Evolutionary conservation across 2,888 invertebrate genomes (phyloP), one percentile per base, ranked within the genome.

Genomic region (Campoletis raptor): DNA sequence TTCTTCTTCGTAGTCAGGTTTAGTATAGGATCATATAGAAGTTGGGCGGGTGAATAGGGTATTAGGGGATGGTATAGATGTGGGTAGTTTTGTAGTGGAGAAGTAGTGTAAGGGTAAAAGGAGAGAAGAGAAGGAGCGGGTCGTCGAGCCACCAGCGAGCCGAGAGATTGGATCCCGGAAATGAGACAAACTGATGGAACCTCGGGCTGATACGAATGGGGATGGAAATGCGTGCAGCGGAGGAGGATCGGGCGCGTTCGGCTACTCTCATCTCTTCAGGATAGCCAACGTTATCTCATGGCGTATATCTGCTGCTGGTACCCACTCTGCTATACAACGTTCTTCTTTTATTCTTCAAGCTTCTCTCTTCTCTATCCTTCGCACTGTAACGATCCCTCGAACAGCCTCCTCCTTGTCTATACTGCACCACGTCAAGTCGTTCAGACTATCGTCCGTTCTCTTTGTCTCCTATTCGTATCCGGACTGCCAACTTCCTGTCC

Each of bases 91-190:
- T 45, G 36, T 54, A 52, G 64, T 15, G 45, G 81, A 82, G 85
- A 30, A 57, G 24, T 12, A 61, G 61, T 80, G 81, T 69, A 80
- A 77, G 86, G 83, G 78, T 83, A 78, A 66, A 85, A 87, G 54
- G 86, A 85, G 89, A 85, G 78, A 79, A 73, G 83, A 85, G 85
- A 3, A 85, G 85, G 85, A 86, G 77, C 84, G 86, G 88, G 86
- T 86, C 88, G 90, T 89, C 90, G 90, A 89, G 89, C 88, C 89
- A 90, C 88, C 90, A 90, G 83, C 89, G 90, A 91, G 91, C 90
- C 91, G 90, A 91, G 91, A 93, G 92, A 93, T 93, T 93, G 92
- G 93, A 93, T 93, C 90, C 93, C 91, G 93, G 93, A 94, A 94
- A 94, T 93, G 93, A 93, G 93, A 93, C 92, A 92, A 92, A 93